Evolutionary conservation across 2,888 invertebrate species (phyloP), one percentile per base, ranked within the genome.

Genomic region (Troides aeacus): DNA sequence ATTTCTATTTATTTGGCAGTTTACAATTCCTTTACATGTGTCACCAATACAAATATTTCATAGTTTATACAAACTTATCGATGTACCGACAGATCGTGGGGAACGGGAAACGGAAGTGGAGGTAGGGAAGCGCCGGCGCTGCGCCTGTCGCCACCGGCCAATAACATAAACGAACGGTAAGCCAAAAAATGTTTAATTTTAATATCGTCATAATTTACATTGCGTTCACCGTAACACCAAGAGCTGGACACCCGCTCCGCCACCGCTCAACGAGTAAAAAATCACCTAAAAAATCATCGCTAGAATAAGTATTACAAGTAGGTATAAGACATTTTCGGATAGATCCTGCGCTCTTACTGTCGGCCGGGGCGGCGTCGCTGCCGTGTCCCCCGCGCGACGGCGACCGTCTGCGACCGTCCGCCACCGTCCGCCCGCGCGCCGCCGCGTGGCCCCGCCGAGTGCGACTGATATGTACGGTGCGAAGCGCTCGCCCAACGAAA

Each of bases 151-250:
- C 84, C 83, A 85, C 78, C 86, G 87, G 78, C 80, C 84, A 90
- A 88, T 87, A 88, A 92, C 82, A 87, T 89, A 39, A 39, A 90
- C 90, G 84, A 90, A 90, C 86, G 86, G 85, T 92, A 92, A 92
- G 92, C 92, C 92, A 92, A 92, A 92, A 39, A 92, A 89, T 88
- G 90, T 92, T 91, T 92, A 92, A 92, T 18, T 92, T 88, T 91
- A 86, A 89, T 90, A 90, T 89, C 82, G 86, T n/a, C 53, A 88
- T 92, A 90, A 89, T 92, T 87, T 92, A 92, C 92, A 92, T 86
- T 85, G 90, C 89, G 85, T 86, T 87, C 81, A 85, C 84, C 83
- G 84, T 86, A 88, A 91, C 90, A 91, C 88, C 90, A 87, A 88
- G n/a, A 84, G 84, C 85, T 85, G 88, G 87, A 87, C 88, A 83